Evolutionary conservation across 1,140 invertebrate species (phyloP).

Genomic region (Trigoniulus corallinus): DNA sequence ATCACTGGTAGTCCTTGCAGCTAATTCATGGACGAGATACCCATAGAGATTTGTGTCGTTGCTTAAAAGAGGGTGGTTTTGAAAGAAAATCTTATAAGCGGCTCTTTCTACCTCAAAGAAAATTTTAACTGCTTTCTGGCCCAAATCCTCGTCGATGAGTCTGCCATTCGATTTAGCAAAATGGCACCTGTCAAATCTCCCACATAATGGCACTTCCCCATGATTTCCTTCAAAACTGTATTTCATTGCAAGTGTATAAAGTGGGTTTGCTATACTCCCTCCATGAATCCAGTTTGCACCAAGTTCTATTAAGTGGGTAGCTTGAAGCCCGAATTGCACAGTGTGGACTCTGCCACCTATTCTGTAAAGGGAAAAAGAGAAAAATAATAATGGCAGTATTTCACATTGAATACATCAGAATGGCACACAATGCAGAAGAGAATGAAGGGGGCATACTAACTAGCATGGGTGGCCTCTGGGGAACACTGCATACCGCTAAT

Average conservation of each 20-base stretch:
- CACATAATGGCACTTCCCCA: background rate
- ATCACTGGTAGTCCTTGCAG: background rate
- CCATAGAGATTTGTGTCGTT: background rate
- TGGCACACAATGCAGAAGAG: too few species aligned
- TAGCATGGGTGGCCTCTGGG: too few species aligned
- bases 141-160: conserved; percentile 3
- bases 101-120: conserved; percentile 7
- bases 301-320: conserved; percentile 48
- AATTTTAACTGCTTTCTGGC: conserved; percentile 6
- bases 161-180: conserved; percentile 7
- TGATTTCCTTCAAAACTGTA: conserved; percentile 33
- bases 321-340: conserved; percentile 38
- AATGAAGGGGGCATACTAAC: too few species aligned
- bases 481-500: too few species aligned
- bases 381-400: too few species aligned
- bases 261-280: conserved; percentile 41
- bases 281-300: conserved; percentile 46
- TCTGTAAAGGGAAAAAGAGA: too few species aligned
- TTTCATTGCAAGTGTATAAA: conserved; percentile 43
- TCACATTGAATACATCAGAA: too few species aligned
- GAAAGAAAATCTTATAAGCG: conserved; percentile 1
- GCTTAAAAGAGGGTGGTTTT: background rate
- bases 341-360: conserved; percentile 54
- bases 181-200: background rate
- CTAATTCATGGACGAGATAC: background rate